Evolutionary conservation across 2,113 vertebrate genomes (phyloP).

Genomic region (Antigone vipio): DNA sequence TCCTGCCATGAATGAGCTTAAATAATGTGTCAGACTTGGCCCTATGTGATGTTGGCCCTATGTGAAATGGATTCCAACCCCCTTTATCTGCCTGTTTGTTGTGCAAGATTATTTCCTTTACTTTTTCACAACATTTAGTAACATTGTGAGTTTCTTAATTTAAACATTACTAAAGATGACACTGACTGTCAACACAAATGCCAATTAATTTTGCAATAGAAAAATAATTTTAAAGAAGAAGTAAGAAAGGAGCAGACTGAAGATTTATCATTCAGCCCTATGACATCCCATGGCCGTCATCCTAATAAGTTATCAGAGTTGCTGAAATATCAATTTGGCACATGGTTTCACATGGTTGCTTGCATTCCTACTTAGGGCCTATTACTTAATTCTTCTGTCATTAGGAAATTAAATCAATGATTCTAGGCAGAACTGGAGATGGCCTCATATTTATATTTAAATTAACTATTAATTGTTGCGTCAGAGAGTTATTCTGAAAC

Average conservation of each 20-base stretch:
- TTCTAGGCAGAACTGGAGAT: slow-evolving; percentile 71
- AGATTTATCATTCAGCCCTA: slow-evolving; percentile 49
- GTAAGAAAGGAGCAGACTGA: not conserved
- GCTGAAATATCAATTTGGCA: slow-evolving; percentile 90
- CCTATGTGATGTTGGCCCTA: not conserved
- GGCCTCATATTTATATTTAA: slow-evolving; percentile 74
- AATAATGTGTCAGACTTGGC: not conserved
- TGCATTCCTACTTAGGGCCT: slow-evolving; percentile 68
- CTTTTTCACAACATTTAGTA: not conserved
- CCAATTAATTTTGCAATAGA: not conserved
- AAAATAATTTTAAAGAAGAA: slow-evolving; percentile 20
- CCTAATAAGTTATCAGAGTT: slow-evolving; percentile 79
- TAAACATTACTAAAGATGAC: not conserved
- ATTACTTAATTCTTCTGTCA: slow-evolving; percentile 84
- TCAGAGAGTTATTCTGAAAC: not conserved
- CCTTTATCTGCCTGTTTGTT: not conserved
- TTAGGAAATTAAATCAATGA: slow-evolving; percentile 86
- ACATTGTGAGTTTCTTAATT: not conserved
- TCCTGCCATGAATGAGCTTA: not conserved
- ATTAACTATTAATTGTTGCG: slow-evolving; percentile 49
- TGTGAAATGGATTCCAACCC: not conserved
- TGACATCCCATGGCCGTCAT: slow-evolving; percentile 42
- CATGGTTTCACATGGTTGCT: slow-evolving; percentile 86
- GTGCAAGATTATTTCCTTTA: not conserved
- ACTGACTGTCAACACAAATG: not conserved